Percentiles rank a stretch among this genome's conserved stretches.
Evolutionary conservation across 2,797 vertebrate species (phyloP).

Genomic region (Chelmon rostratus): DNA sequence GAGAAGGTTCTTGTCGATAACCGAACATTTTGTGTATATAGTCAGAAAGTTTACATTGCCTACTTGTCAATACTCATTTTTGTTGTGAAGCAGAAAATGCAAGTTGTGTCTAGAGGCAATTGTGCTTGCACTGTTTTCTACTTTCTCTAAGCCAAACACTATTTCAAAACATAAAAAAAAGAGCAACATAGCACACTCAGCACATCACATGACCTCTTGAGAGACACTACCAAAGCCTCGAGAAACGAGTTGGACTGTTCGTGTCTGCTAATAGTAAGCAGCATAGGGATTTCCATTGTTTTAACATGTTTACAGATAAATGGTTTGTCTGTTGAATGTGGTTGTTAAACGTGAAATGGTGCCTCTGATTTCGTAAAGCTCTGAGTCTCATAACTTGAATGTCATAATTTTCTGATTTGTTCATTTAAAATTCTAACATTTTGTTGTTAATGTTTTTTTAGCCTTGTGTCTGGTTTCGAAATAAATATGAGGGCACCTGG

Average conservation of each 20-base stretch:
- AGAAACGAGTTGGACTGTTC: not conserved
- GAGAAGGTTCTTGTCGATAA: not conserved
- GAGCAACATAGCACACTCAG: not conserved
- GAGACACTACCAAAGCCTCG: not conserved
- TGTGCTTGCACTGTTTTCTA: not conserved
- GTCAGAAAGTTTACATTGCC: too few relatives aligned
- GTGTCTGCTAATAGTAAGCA: not conserved
- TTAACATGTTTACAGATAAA: not conserved
- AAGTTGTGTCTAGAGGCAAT: not conserved
- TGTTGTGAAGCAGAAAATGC: not conserved
- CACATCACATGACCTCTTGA: not conserved
- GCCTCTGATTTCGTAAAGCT: conserved; percentile 1
- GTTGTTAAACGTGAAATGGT: not conserved
- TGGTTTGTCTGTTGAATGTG: not conserved
- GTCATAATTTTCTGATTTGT: not conserved
- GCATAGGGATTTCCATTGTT: not conserved
- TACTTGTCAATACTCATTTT: not conserved
- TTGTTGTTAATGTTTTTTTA: not conserved
- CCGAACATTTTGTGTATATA: not conserved
- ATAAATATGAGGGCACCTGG: conserved; percentile 7
- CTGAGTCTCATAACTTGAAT: conserved; percentile 21
- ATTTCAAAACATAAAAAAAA: too few relatives aligned
- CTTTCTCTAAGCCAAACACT: not conserved
- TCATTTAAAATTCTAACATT: not conserved
- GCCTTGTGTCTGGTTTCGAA: not conserved